Evolutionary conservation across 2,888 invertebrate genomes (phyloP).

Genomic region (Ichneumoninae sp.): DNA sequence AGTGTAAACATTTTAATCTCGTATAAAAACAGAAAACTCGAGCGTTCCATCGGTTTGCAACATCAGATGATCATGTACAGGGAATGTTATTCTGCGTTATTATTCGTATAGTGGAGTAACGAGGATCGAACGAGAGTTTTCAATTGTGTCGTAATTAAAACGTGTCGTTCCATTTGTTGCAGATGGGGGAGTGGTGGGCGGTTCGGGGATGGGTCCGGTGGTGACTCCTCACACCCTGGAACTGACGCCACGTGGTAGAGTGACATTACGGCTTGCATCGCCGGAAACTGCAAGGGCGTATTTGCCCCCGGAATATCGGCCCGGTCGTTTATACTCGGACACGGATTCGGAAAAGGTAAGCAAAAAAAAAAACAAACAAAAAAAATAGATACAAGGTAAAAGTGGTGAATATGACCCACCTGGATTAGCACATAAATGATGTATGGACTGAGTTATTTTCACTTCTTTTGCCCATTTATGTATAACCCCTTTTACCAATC

Average conservation of each 20-base stretch:
- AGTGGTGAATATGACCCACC: not conserved
- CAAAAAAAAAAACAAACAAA: constrained; percentile 2
- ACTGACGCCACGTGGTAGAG: constrained; percentile 86
- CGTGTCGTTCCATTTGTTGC: constrained; percentile 71
- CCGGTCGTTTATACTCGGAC: constrained; percentile 85
- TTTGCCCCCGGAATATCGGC: constrained; percentile 86
- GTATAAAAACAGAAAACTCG: not conserved
- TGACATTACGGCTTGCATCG: constrained; percentile 82
- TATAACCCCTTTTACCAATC: no score
- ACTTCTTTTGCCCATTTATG: no score
- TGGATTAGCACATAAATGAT: not conserved
- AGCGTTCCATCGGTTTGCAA: not conserved
- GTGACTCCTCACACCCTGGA: constrained; percentile 86
- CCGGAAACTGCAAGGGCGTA: constrained; percentile 84
- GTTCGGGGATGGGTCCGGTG: constrained; percentile 85
- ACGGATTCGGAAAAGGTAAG: constrained; percentile 87
- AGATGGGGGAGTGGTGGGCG: constrained; percentile 82
- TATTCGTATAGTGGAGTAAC: not conserved
- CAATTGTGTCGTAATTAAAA: constrained; percentile 66
- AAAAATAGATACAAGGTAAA: not conserved
- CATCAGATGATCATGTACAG: not conserved
- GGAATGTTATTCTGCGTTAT: not conserved
- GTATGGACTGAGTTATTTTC: no score
- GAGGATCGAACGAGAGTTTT: not conserved
- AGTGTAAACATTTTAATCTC: not conserved